Base-by-base conservation (phyloP, 2,888 invertebrate genomes). In the Polyploca ridens region DNA sequence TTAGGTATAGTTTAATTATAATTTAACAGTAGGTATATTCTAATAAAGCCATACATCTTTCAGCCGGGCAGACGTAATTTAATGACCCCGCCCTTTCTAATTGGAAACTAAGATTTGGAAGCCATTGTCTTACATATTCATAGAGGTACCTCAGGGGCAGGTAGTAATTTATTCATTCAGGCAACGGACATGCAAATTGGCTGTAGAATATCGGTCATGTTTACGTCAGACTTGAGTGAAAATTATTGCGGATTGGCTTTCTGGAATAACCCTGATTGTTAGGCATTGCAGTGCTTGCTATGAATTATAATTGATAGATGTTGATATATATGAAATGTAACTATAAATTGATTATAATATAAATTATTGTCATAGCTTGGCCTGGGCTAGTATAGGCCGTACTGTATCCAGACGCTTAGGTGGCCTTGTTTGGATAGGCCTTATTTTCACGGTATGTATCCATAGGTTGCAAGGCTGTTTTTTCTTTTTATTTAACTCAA, bases 71-170 rank as follows among this genome's bases (percentile, higher is more conserved):
- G 85, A 82, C 82, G 89, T 91, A 90, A 90, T 90, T 88, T 91
- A 90, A 91, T 91, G 91, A 90, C 90, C 89, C 85, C 78, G 90
- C 90, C 89, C 85, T 78, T 78, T 76, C 88, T 93, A 92, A 94
- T 92, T 93, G 93, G 89, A 86, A 84, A 73, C 89, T 91, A 90
- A 93, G 93, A 93, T 94, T 93, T 90, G 90, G 88, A 89, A 88
- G 89, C 89, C 87, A 90, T 89, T 89, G 93, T 92, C 93, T 94
- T 94, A 93, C 93, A 94, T 94, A 94, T 94, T 94, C 93, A 94
- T 93, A 90, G 92, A 84, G 83, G 82, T 77, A 86, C 85, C 89
- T 87, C 83, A 80, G 41, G 84, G 89, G 86, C 90, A 93, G 90
- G 90, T 92, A 87, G 81, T 93, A 91, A 93, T 89, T 92, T 94